phyloP scores from a whole-genome alignment of 1,140 invertebrate species.

The Atta texana region DNA sequence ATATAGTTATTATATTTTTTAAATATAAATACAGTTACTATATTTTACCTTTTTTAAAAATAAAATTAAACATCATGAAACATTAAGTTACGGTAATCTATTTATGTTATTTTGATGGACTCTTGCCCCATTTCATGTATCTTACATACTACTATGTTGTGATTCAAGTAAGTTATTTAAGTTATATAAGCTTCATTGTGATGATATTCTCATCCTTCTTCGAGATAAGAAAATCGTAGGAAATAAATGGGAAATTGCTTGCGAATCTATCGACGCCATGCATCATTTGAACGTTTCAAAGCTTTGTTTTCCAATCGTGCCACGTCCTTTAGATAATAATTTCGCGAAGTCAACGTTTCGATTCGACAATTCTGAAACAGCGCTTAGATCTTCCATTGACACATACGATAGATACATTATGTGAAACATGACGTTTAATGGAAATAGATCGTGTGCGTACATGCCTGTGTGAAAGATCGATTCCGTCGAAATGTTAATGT shows the following conservation, averaged over 20 bases:
- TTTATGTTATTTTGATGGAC: constrained; percentile 3
- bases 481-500: constrained; percentile 27
- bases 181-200: constrained; percentile 33
- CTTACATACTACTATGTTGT: not conserved
- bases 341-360: constrained; percentile 47
- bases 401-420: constrained; percentile 36
- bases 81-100: not conserved
- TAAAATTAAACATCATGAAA: not conserved
- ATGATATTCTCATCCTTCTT: constrained; percentile 35
- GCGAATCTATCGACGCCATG: constrained; percentile 38
- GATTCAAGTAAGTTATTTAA: not conserved
- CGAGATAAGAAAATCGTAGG: constrained; percentile 53
- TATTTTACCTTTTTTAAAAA: not conserved
- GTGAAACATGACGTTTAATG: constrained; percentile 35
- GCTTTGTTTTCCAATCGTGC: constrained; percentile 50
- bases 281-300: constrained; percentile 42
- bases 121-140: not conserved
- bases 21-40: not conserved
- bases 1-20: too few species aligned
- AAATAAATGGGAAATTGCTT: constrained; percentile 65
- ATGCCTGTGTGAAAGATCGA: not conserved
- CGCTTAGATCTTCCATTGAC: constrained; percentile 52
- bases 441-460: constrained; percentile 37
- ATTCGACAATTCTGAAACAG: constrained; percentile 49
- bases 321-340: constrained; percentile 52